Percentiles rank a stretch among this genome's conserved stretches.
Evolutionary conservation across 2,888 invertebrate species (phyloP).

Genomic region (Smittia aterrima): DNA sequence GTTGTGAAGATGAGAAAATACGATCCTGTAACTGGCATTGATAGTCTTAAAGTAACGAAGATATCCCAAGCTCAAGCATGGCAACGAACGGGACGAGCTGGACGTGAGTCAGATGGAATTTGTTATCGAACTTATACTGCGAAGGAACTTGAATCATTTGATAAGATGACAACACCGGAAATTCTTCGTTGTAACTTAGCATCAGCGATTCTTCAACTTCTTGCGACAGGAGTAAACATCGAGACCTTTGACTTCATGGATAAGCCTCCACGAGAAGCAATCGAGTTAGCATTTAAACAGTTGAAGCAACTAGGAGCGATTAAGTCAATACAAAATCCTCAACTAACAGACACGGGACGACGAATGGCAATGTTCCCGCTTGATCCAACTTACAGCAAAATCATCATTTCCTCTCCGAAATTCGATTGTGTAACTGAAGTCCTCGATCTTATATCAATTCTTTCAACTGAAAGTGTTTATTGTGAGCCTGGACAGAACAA

Average conservation of each 20-base stretch:
- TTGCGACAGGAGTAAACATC: slow-evolving; percentile 81
- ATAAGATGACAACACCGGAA: slow-evolving; percentile 77
- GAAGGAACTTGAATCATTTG: slow-evolving; percentile 69
- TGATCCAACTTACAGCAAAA: slow-evolving; percentile 84
- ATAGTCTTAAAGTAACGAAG: slow-evolving; percentile 74
- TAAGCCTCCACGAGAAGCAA: slow-evolving; percentile 72
- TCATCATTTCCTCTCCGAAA: slow-evolving; percentile 72
- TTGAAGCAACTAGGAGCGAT: slow-evolving; percentile 71
- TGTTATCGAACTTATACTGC: slow-evolving; percentile 87
- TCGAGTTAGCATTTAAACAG: slow-evolving; percentile 63
- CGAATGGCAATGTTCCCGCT: slow-evolving; percentile 89
- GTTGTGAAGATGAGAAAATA: slow-evolving; percentile 84
- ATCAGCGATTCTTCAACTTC: slow-evolving; percentile 67
- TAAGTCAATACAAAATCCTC: slow-evolving; percentile 58
- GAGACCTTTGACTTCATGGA: slow-evolving; percentile 88
- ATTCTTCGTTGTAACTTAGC: slow-evolving; percentile 69
- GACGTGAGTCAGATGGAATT: slow-evolving; percentile 77
- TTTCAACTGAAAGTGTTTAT: slow-evolving; percentile 87
- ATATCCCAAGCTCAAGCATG: slow-evolving; percentile 90
- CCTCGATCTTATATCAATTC: slow-evolving; percentile 78
- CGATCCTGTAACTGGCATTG: slow-evolving; percentile 78
- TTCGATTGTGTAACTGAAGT: slow-evolving; percentile 77
- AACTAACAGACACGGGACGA: slow-evolving; percentile 74
- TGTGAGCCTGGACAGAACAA: slow-evolving; percentile 67
- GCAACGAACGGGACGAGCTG: slow-evolving; percentile 91